phyloP scores from a whole-genome alignment of 2,113 vertebrate species.

The Phalacrocorax carbo region DNA sequence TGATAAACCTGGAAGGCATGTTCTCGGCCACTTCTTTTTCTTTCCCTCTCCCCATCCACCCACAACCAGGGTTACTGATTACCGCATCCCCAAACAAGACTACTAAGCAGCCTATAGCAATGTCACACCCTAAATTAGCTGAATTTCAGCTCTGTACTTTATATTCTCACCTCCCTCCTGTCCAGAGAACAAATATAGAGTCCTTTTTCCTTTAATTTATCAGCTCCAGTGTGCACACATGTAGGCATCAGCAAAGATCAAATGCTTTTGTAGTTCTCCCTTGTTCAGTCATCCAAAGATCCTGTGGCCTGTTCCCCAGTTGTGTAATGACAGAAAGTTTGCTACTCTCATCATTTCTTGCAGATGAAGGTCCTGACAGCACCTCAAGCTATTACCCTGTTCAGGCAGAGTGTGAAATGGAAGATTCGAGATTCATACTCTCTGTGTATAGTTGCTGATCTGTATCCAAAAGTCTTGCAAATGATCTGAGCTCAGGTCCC shows the following conservation, averaged over 20 bases:
- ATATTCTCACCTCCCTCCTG: background rate
- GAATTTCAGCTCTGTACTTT: background rate
- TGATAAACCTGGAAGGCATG: background rate
- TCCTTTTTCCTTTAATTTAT: background rate
- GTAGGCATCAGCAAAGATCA: conserved; percentile 15
- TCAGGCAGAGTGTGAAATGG: conserved; percentile 55
- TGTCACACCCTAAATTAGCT: background rate
- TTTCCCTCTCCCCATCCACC: background rate
- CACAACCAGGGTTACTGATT: accelerated
- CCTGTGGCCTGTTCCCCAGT: conserved; percentile 17
- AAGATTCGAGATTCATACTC: conserved; percentile 54
- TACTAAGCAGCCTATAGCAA: background rate
- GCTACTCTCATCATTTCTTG: conserved; percentile 44
- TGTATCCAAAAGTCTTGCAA: conserved; percentile 57
- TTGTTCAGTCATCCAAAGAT: conserved; percentile 25
- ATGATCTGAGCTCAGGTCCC: background rate
- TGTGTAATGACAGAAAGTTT: conserved; percentile 53
- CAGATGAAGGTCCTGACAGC: conserved; percentile 56
- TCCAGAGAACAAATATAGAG: background rate
- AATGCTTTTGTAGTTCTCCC: background rate
- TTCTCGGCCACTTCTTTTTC: background rate
- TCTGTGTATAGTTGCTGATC: conserved; percentile 25
- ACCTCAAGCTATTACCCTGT: conserved; percentile 54
- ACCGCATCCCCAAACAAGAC: background rate
- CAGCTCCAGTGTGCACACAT: background rate